Base-by-base conservation (phyloP, 1,140 invertebrate genomes). In the Sipha flava region DNA sequence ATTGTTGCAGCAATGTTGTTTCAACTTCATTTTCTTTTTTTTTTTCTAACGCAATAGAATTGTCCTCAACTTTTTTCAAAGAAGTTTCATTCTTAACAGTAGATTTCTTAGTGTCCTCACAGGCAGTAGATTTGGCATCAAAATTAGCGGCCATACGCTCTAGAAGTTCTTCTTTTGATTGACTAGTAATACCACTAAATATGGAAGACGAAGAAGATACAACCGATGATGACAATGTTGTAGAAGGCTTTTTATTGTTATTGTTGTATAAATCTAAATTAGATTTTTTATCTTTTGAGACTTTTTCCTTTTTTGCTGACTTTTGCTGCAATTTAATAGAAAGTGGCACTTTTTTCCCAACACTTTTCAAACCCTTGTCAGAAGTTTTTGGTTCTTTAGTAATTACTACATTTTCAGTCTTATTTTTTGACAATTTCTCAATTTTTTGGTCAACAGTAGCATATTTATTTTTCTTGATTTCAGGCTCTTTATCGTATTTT, bases 381-480 rank as follows among this genome's bases (percentile, higher is more conserved):
- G 7, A 16, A 26, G 26, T 62, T 59, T 54, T 40, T 29, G 31
- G n/a, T 79, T 64, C 31, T 14, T 31, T 45, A n/a, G 34, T 68
- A 62, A 62, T 57, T 43, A 18, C 26, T 72, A 75, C 12, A 72
- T 26, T 73, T 79, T 83, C 81, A 59, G 81, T 73, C 14, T 85
- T 84, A 80, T 86, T 86, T 26, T 82, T 83, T 80, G 80, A 80
- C 12, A 23, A 79, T 43, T 77, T 79, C 54, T 82, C 80, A 26
- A 37, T 81, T 64, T 80, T 75, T 6, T 80, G 72, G 10, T 81
- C 81, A 18, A 12, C 64, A 26, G 79, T 34, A 77, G 14, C 34
- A 9, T 79, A 72, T 37, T 80, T 80, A 21, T 23, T 77, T 23
- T 70, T 54, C 34, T 79, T 68, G 62, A 79, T 79, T 70, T 82